Evolutionary conservation across 2,888 invertebrate species (phyloP).

Genomic region (Sabatieria punctata): DNA sequence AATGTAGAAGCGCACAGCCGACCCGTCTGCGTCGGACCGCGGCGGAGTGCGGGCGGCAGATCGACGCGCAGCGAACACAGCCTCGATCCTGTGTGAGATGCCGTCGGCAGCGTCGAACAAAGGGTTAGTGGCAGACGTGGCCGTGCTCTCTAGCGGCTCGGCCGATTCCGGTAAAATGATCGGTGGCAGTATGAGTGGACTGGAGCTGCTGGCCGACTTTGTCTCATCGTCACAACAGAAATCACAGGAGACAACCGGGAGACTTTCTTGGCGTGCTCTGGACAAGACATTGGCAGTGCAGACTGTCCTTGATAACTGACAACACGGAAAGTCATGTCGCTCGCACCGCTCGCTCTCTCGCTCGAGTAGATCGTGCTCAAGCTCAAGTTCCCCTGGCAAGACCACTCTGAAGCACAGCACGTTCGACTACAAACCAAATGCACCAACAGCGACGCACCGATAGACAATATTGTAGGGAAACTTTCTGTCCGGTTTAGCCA

Average conservation of each 20-base stretch:
- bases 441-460: slow-evolving; percentile 35
- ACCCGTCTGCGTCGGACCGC: slow-evolving; percentile 9
- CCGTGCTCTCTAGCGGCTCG: no score
- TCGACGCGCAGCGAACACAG: not conserved
- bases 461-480: slow-evolving; percentile 43
- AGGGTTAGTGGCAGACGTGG: not conserved
- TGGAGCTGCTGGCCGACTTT: slow-evolving; percentile 50
- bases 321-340: slow-evolving; percentile 54
- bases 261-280: no score
- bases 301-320: no score
- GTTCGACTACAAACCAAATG: not conserved
- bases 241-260: slow-evolving; percentile 47
- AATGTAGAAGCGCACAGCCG: not conserved
- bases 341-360: slow-evolving; percentile 40
- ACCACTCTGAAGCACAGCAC: slow-evolving; percentile 37
- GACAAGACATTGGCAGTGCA: no score
- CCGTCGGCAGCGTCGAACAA: not conserved
- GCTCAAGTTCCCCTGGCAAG: slow-evolving; percentile 45
- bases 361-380: slow-evolving; percentile 40
- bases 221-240: slow-evolving; percentile 42
- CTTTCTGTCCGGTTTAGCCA: slow-evolving; percentile 38
- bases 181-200: not conserved
- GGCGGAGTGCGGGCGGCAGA: slow-evolving; percentile 1
- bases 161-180: no score
- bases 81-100: not conserved